Evolutionary conservation across 2,113 vertebrate genomes (phyloP).

Genomic region (Hepsetus odoe): DNA sequence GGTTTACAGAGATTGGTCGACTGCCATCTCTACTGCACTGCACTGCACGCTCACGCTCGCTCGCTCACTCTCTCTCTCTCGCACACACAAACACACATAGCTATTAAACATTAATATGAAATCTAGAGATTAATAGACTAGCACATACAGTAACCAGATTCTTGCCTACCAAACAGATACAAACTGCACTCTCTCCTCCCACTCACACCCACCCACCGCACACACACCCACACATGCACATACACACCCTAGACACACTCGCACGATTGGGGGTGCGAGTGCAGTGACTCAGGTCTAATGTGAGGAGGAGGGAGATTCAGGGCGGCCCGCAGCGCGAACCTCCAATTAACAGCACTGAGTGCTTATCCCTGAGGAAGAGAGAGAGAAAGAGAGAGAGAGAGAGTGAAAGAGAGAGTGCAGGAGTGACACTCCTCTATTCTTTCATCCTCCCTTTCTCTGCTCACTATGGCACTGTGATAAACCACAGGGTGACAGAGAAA

Average conservation of each 20-base stretch:
- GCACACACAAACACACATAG: not conserved
- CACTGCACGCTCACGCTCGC: slow-evolving; percentile 6
- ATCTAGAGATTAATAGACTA: not conserved
- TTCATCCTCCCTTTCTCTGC: slow-evolving; percentile 12
- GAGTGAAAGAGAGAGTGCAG: not conserved
- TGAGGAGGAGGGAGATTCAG: slow-evolving; percentile 32
- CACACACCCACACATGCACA: slow-evolving; percentile 37
- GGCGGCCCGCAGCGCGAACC: slow-evolving; percentile 40
- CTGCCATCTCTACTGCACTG: not conserved
- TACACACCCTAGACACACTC: slow-evolving; percentile 21
- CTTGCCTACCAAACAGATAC: slow-evolving; percentile 29
- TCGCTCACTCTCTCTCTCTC: slow-evolving; percentile 19
- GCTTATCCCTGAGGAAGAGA: slow-evolving; percentile 13
- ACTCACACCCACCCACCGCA: not conserved
- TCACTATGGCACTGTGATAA: slow-evolving; percentile 3
- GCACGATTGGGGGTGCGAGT: slow-evolving; percentile 14
- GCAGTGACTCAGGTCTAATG: slow-evolving; percentile 47
- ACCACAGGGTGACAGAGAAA: slow-evolving; percentile 15
- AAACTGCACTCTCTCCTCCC: not conserved
- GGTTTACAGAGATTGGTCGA: slow-evolving; percentile 38
- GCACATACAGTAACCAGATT: slow-evolving; percentile 41
- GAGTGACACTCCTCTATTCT: not conserved
- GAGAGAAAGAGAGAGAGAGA: slow-evolving; percentile 6
- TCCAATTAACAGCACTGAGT: slow-evolving; percentile 48
- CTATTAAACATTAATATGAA: slow-evolving; percentile 8